A percentile compares a stretch with the other conserved stretches of the same genome.
phyloP scores from a whole-genome alignment of 1,140 invertebrate genomes.

The Drosophila miranda region DNA sequence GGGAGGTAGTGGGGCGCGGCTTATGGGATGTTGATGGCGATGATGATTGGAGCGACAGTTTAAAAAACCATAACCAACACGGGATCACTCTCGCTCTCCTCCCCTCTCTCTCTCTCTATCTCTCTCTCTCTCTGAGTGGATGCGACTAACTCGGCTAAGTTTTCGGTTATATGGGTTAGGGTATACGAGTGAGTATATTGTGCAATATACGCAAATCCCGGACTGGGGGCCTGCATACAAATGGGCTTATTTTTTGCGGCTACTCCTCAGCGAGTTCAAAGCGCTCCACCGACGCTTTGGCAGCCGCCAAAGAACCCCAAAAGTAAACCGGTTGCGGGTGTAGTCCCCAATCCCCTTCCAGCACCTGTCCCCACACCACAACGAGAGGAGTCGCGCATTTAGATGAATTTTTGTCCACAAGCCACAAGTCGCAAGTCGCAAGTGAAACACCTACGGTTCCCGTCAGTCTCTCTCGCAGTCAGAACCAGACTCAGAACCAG shows the following conservation, averaged over 20 bases:
- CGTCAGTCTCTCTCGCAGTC: too few relatives aligned
- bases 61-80: slow-evolving; percentile 82
- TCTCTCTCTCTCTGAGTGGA: slow-evolving; percentile 16
- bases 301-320: slow-evolving; percentile 72
- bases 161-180: slow-evolving; percentile 9
- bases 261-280: slow-evolving; percentile 59
- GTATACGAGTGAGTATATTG: slow-evolving; percentile 56
- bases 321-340: slow-evolving; percentile 73
- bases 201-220: slow-evolving; percentile 74
- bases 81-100: slow-evolving; percentile 32
- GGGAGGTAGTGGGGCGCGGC: background rate
- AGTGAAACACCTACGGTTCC: slow-evolving; percentile 61
- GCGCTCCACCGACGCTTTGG: slow-evolving; percentile 16
- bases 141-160: slow-evolving; percentile 43
- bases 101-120: too few relatives aligned
- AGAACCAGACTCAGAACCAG: too few relatives aligned
- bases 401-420: slow-evolving; percentile 75
- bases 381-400: slow-evolving; percentile 70
- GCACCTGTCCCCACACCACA: slow-evolving; percentile 2
- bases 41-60: slow-evolving; percentile 79
- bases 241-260: slow-evolving; percentile 73
- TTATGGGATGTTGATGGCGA: slow-evolving; percentile 54
- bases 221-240: slow-evolving; percentile 76
- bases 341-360: slow-evolving; percentile 14
- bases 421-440: slow-evolving; percentile 65